Base-by-base conservation (phyloP, 2,797 vertebrate genomes). In the Sebastiscus albofasciatus region DNA sequence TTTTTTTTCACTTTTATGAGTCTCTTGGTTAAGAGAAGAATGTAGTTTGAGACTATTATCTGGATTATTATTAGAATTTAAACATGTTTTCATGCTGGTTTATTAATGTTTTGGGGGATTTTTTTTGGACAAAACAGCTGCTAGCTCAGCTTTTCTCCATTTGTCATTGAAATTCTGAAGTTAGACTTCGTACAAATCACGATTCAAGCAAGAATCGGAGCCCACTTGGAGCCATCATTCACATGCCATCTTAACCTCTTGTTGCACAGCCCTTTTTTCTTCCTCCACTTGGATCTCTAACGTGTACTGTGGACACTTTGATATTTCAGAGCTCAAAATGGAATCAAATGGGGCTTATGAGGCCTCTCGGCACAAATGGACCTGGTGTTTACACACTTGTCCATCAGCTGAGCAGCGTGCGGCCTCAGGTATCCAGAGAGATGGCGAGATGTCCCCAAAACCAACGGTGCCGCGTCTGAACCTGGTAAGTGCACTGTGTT, bases 321-420 rank as follows among this genome's bases (percentile, higher is more conserved):
- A 81, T 79, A 83, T 85, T 89, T 87, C 80, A 79, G 81, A 89
- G 77, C 85, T 83, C 86, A 72, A 90, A 70, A 84, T 88, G 76
- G 90, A 94, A 89, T 94, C 82, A 88, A 94, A 94, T 89, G 92
- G 82, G 78, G 87, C 89, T 95, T 92, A 58, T 84, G 70, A 88
- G 87, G 85, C 92, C 86, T 89, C 84, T 82, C 76, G 62, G 73
- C 68, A 87, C 86, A 95, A 96, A 95, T 95, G 92, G 93, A 93
- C 86, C 72, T 74, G 26, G 22, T 96, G 95, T 96, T 96, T 96
- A 96, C 92, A 92, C 93, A 93, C 94, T 92, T 96, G 96, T 96
- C 95, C 88, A 80, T 96, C 95, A 96, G 83, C 75, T 81, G 82
- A 88, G 85, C 90, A 75, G 84, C 75, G 71, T 68, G 81, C 67